Conservation (phyloP, 1,140 invertebrate species). For the Argopecten irradians region DNA sequence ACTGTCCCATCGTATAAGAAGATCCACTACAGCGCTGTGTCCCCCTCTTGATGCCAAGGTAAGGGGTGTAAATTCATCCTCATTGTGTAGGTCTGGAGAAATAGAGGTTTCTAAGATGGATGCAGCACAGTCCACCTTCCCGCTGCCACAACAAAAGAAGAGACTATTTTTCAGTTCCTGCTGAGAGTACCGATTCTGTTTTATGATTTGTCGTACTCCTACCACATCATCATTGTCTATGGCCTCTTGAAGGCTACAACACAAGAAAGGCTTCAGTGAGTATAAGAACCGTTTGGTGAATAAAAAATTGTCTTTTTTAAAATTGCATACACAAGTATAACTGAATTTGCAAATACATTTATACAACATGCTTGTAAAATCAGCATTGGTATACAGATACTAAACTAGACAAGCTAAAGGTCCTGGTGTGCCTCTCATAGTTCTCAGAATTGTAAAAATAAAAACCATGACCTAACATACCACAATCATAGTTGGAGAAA, state of each 20-base stretch:
- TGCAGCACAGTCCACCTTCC: slow-evolving; percentile 57
- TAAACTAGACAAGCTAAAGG: too few species aligned
- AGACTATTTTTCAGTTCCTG: slow-evolving; percentile 53
- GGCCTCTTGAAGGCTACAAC: slow-evolving; percentile 54
- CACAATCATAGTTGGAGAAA: too few species aligned
- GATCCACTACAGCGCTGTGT: slow-evolving; percentile 87
- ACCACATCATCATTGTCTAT: slow-evolving; percentile 43
- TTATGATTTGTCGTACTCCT: slow-evolving; percentile 47
- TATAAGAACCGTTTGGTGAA: too few species aligned
- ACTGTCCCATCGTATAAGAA: slow-evolving; percentile 86
- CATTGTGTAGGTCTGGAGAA: slow-evolving; percentile 56
- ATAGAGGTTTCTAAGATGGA: slow-evolving; percentile 58
- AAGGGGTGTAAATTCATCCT: slow-evolving; percentile 85
- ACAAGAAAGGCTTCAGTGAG: background rate
- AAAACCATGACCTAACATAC: too few species aligned
- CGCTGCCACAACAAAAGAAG: slow-evolving; percentile 53
- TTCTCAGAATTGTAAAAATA: too few species aligned
- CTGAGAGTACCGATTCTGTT: slow-evolving; percentile 25
- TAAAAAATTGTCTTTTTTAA: too few species aligned
- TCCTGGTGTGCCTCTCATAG: too few species aligned
- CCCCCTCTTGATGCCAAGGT: slow-evolving; percentile 90
- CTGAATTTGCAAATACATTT: too few species aligned
- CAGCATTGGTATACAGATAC: too few species aligned
- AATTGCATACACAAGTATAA: too few species aligned
- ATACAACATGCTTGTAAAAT: too few species aligned